phyloP scores from a whole-genome alignment of 1,140 invertebrate genomes.

The Saccostrea echinata region DNA sequence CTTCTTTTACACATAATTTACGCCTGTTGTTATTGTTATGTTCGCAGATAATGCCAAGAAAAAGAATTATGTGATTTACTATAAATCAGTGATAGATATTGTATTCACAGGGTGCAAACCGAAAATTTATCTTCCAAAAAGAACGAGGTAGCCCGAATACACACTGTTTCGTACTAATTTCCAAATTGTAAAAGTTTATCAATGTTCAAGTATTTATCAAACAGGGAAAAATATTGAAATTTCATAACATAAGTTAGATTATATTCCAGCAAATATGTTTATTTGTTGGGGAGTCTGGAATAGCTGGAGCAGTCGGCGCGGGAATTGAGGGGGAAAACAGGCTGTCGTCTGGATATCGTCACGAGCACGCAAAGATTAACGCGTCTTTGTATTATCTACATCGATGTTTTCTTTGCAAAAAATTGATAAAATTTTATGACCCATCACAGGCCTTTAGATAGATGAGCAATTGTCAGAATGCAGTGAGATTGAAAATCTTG shows the following conservation, averaged over 20 bases:
- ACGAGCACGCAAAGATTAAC: conserved; percentile 22
- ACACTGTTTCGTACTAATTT: background rate
- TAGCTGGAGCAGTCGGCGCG: background rate
- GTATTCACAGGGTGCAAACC: background rate
- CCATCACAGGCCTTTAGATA: conserved; percentile 20
- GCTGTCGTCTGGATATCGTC: conserved; percentile 31
- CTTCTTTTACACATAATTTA: background rate
- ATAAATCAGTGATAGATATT: background rate
- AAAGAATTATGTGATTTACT: background rate
- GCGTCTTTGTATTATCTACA: conserved; percentile 27
- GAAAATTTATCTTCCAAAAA: background rate
- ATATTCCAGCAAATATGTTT: conserved; percentile 26
- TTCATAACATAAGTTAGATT: background rate
- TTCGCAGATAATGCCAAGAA: background rate
- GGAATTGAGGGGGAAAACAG: conserved; percentile 23
- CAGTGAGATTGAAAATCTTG: conserved; percentile 1
- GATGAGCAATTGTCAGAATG: conserved; percentile 32
- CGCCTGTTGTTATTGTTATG: background rate
- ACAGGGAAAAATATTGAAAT: conserved; percentile 1
- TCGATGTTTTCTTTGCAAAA: conserved; percentile 35
- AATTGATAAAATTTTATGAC: conserved; percentile 33
- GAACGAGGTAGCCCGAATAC: background rate
- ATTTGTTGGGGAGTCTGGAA: conserved; percentile 19
- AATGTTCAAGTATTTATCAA: background rate
- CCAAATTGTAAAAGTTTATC: background rate